A percentile compares a stretch with the other conserved stretches of the same genome.
phyloP scores from a whole-genome alignment of 2,113 vertebrate species.

The Tautogolabrus adspersus region DNA sequence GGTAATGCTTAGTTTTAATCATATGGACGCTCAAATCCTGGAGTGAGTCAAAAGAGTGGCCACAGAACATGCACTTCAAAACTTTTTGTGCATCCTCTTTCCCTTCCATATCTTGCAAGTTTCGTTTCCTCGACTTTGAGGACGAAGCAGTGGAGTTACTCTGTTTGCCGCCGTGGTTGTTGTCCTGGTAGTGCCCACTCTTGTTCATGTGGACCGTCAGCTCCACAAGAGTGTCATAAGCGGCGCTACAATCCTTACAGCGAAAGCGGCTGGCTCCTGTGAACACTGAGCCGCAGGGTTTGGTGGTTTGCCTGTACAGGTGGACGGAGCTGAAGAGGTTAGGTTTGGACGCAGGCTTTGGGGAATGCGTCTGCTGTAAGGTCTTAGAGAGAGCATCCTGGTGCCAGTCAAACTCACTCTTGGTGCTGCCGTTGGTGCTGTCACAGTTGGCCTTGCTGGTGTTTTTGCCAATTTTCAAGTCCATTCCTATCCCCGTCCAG shows the following conservation, averaged over 20 bases:
- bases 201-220: conserved; percentile 98
- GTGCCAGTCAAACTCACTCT: conserved; percentile 97
- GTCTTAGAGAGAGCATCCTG: conserved; percentile 96
- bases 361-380: conserved; percentile 92
- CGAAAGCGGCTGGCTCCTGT: conserved; percentile 96
- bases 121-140: conserved; percentile 93
- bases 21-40: conserved; percentile 98
- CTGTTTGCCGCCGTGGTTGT: conserved; percentile 94
- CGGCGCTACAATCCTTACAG: conserved; percentile 96
- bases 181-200: conserved; percentile 96
- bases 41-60: conserved; percentile 97
- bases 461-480: conserved; percentile 90
- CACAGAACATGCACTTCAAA: conserved; percentile 98
- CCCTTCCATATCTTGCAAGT: conserved; percentile 94
- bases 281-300: conserved; percentile 91
- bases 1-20: conserved; percentile 99
- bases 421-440: conserved; percentile 89
- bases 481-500: conserved; percentile 94
- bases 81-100: conserved; percentile 98
- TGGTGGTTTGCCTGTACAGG: conserved; percentile 94
- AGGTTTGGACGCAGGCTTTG: conserved; percentile 89
- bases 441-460: conserved; percentile 92
- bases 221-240: conserved; percentile 97
- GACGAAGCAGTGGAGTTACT: conserved; percentile 90
- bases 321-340: conserved; percentile 98